phyloP scores from a whole-genome alignment of 2,888 invertebrate species.

The Lasioglossum pauxillum region DNA sequence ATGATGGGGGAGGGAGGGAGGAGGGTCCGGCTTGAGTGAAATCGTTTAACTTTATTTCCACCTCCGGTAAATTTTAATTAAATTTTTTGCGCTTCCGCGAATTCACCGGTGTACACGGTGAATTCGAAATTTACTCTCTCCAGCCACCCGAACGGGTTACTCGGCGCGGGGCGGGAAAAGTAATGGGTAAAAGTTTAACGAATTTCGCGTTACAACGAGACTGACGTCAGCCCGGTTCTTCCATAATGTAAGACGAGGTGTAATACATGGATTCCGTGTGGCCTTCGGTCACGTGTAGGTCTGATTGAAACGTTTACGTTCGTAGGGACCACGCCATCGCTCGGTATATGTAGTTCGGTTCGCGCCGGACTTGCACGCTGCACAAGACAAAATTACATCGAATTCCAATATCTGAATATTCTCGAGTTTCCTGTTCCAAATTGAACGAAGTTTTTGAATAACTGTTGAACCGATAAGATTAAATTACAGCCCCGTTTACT shows the following conservation, averaged over 20 bases:
- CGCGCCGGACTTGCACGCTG: background rate
- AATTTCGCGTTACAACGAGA: constrained; percentile 33
- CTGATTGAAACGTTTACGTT: background rate
- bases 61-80: constrained; percentile 41
- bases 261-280: background rate
- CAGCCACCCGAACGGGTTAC: background rate
- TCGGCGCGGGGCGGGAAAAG: background rate
- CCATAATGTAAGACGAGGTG: background rate
- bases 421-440: background rate
- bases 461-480: background rate
- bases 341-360: background rate
- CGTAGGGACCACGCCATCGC: background rate
- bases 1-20: background rate
- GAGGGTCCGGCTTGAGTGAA: constrained; percentile 19
- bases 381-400: constrained; percentile 32
- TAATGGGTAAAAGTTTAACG: constrained; percentile 48
- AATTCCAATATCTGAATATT: constrained; percentile 35
- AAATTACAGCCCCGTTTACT: background rate
- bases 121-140: constrained; percentile 30
- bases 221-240: constrained; percentile 8
- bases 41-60: constrained; percentile 39
- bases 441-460: constrained; percentile 26
- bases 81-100: constrained; percentile 29
- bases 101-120: background rate
- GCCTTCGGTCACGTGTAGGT: background rate